Evolutionary conservation across 2,797 vertebrate genomes (phyloP).

Genomic region (Pseudocheirus occidentalis): DNA sequence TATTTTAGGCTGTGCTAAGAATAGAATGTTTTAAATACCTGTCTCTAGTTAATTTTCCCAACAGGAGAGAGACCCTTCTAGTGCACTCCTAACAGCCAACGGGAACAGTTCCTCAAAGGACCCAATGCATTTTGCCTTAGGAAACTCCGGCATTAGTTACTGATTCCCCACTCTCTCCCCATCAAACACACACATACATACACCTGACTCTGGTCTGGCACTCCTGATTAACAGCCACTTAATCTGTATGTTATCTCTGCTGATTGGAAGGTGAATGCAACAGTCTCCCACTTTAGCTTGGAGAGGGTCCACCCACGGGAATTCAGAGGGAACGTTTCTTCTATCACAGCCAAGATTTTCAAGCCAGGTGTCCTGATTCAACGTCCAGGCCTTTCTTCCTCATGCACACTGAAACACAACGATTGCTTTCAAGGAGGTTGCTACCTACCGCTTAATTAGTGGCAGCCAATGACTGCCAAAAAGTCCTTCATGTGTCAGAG

Average conservation of each 20-base stretch:
- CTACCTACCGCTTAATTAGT: background rate
- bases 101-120: background rate
- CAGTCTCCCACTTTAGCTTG: background rate
- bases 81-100: fast-evolving
- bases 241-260: background rate
- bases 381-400: background rate
- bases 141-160: background rate
- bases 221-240: background rate
- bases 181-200: fast-evolving
- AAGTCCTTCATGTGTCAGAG: background rate
- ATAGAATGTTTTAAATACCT: conserved; percentile 14
- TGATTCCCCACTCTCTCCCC: background rate
- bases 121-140: background rate
- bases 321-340: background rate
- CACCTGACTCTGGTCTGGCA: background rate
- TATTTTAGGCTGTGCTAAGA: conserved; percentile 52
- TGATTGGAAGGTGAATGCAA: background rate
- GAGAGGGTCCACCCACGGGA: background rate
- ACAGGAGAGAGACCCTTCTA: background rate
- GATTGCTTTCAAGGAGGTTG: background rate
- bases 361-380: background rate
- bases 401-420: background rate
- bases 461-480: background rate
- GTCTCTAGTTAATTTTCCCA: background rate
- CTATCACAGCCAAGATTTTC: background rate